Conservation (phyloP, 2,113 vertebrate genomes). For the Cettia cetti region DNA sequence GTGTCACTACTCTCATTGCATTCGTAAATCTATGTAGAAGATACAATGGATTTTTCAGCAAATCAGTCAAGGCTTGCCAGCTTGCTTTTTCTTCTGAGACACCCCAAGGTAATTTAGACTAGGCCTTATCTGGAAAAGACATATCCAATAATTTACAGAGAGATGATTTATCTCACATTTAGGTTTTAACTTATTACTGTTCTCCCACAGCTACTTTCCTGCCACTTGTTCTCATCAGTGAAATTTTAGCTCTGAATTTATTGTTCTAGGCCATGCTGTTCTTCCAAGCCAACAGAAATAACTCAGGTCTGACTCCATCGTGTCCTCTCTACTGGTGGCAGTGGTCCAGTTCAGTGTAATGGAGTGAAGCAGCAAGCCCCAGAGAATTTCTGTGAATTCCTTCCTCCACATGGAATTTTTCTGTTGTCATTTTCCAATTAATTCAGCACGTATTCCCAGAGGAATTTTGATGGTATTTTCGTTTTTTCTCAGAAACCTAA, state of each 20-base stretch:
- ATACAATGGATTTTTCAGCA: not conserved
- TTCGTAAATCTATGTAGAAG: not conserved
- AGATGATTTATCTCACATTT: not conserved
- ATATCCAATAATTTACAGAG: not conserved
- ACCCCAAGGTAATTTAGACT: not conserved
- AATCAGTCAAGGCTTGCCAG: not conserved
- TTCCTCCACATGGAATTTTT: not conserved
- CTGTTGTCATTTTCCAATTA: not conserved
- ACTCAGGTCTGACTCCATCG: not conserved
- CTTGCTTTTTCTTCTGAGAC: not conserved
- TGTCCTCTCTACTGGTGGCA: not conserved
- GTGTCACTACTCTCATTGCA: not conserved
- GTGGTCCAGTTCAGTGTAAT: not conserved
- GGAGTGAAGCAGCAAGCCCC: not conserved
- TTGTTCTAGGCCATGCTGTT: not conserved
- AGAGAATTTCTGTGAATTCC: not conserved
- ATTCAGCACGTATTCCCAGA: not conserved
- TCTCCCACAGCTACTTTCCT: not conserved
- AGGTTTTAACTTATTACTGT: not conserved
- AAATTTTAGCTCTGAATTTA: not conserved
- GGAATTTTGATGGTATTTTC: not conserved
- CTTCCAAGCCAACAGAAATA: not conserved
- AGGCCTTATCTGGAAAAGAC: not conserved
- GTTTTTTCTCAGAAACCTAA: not conserved
- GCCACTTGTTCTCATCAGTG: not conserved